Conservation (phyloP, 2,888 invertebrate genomes). For the Chrysopilus asiliformis region DNA sequence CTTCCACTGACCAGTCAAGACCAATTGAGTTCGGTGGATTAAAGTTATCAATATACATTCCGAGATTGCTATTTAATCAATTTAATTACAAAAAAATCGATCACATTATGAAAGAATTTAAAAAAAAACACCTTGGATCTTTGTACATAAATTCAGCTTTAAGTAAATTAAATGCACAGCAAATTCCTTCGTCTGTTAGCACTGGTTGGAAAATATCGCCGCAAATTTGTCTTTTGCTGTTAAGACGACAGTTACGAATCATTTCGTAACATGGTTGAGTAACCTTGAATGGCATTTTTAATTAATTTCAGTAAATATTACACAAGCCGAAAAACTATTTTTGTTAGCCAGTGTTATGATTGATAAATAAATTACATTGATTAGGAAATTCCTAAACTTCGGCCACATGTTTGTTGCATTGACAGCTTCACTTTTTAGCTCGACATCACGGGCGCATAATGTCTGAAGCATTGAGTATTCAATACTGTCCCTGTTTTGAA, state of each 20-base stretch:
- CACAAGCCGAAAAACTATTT: too few species aligned
- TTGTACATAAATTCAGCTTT: slow-evolving; percentile 54
- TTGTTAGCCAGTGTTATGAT: too few species aligned
- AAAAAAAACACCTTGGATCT: slow-evolving; percentile 60
- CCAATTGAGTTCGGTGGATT: too few species aligned
- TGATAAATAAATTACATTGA: too few species aligned
- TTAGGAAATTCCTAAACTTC: too few species aligned
- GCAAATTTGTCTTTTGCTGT: slow-evolving; percentile 46
- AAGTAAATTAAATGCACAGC: slow-evolving; percentile 72
- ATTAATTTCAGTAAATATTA: too few species aligned
- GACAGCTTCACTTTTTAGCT: neutral
- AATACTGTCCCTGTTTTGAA: neutral
- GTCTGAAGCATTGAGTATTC: slow-evolving; percentile 5
- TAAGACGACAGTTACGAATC: slow-evolving; percentile 56
- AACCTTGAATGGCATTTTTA: slow-evolving; percentile 44
- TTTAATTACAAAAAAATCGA: too few species aligned
- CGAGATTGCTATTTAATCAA: too few species aligned
- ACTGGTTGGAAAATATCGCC: slow-evolving; percentile 58
- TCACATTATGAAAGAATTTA: too few species aligned
- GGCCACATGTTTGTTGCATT: slow-evolving; percentile 1
- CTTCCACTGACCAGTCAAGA: too few species aligned
- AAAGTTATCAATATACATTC: too few species aligned
- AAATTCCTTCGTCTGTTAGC: slow-evolving; percentile 71
- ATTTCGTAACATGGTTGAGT: slow-evolving; percentile 65
- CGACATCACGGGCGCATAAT: slow-evolving; percentile 1